Evolutionary conservation across 2,888 invertebrate species (phyloP).

Genomic region (Tineola bisselliella): DNA sequence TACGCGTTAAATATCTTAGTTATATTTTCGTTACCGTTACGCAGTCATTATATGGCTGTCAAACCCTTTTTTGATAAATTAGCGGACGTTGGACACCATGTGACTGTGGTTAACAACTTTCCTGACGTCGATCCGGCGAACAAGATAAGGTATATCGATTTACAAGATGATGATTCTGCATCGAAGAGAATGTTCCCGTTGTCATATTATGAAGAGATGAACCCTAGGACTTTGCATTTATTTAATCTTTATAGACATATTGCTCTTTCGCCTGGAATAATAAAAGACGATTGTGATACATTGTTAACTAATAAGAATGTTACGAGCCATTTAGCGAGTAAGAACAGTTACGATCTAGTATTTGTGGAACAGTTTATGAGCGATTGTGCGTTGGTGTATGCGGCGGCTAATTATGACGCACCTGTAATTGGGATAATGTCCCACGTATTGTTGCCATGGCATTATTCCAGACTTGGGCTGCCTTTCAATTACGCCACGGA

Average conservation of each 20-base stretch:
- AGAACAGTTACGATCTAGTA: constrained; percentile 46
- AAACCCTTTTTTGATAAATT: constrained; percentile 66
- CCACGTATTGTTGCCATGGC: constrained; percentile 56
- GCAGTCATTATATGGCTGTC: constrained; percentile 74
- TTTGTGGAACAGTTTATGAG: constrained; percentile 56
- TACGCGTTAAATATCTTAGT: constrained; percentile 53
- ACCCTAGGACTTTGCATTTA: constrained; percentile 20
- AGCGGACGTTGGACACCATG: constrained; percentile 66
- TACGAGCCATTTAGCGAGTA: constrained; percentile 25
- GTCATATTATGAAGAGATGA: constrained; percentile 23
- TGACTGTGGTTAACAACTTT: constrained; percentile 72
- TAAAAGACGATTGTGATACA: constrained; percentile 30
- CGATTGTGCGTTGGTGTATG: constrained; percentile 50
- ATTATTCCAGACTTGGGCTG: constrained; percentile 49
- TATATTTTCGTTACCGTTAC: constrained; percentile 67
- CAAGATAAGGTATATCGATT: constrained; percentile 66
- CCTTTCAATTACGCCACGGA: constrained; percentile 58
- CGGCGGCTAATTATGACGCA: constrained; percentile 38
- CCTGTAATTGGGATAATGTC: constrained; percentile 66
- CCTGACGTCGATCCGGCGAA: constrained; percentile 43
- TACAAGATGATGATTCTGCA: constrained; percentile 27
- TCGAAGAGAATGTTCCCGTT: constrained; percentile 18
- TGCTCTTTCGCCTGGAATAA: constrained; percentile 14
- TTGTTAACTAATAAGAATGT: constrained; percentile 34
- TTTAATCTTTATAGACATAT: constrained; percentile 28